Evolutionary conservation across 2,113 vertebrate genomes (phyloP).

Genomic region (Agelaius tricolor): DNA sequence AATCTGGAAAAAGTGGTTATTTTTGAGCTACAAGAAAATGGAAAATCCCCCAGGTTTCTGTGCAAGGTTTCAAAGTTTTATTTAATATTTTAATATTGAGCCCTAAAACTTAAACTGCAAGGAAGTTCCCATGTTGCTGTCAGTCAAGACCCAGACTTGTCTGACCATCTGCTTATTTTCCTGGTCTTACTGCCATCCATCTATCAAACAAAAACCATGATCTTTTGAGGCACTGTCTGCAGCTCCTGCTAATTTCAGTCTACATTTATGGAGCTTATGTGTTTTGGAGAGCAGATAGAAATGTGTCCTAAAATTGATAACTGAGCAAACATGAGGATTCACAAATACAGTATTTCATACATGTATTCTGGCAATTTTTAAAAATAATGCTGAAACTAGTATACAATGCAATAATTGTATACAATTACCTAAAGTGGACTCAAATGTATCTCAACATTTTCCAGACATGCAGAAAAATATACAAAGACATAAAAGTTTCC

Average conservation of each 20-base stretch:
- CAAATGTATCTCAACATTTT: background rate
- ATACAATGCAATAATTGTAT: background rate
- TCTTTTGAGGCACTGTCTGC: background rate
- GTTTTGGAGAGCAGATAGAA: background rate
- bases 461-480: background rate
- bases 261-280: background rate
- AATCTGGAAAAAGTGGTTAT: background rate
- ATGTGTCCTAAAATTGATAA: background rate
- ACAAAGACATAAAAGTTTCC: background rate
- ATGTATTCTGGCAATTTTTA: background rate
- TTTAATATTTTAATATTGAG: background rate
- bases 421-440: background rate
- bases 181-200: background rate
- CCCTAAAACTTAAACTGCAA: background rate
- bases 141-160: background rate
- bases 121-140: background rate
- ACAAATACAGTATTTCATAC: background rate
- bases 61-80: background rate
- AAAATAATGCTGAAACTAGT: background rate
- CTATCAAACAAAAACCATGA: background rate
- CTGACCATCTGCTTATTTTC: background rate
- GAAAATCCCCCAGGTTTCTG: background rate
- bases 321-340: background rate
- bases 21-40: background rate
- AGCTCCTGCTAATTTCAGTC: background rate